These are phyloP conservation scores for Tachyglossus aculeatus DNA, from an alignment of 2,797 vertebrate genomes.

Conservation along the genomic window DNA sequence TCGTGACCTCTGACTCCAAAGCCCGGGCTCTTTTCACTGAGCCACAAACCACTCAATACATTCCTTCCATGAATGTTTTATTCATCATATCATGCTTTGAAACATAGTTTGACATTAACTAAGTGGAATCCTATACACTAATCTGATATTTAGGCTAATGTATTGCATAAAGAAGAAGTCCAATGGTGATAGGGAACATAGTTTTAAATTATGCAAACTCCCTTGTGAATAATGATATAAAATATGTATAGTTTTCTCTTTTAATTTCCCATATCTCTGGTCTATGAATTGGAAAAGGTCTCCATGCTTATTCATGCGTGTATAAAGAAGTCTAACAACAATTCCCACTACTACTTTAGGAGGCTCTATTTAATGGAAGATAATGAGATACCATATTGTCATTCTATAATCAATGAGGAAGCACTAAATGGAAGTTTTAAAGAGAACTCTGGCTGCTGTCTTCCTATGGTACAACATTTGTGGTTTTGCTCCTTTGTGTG, in stretches of 20 bases:
- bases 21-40: too few relatives aligned
- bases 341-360: neutral
- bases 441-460: neutral
- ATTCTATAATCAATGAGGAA: neutral
- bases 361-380: neutral
- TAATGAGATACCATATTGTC: neutral
- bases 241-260: neutral
- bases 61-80: neutral
- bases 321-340: neutral
- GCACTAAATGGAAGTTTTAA: neutral
- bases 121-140: neutral
- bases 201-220: slow-evolving; percentile 13
- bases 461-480: neutral
- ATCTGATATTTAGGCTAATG: neutral
- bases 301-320: neutral
- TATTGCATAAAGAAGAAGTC: slow-evolving; percentile 33
- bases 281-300: neutral
- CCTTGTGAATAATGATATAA: neutral
- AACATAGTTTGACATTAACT: neutral
- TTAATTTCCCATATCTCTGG: neutral
- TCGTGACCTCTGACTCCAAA: too few relatives aligned
- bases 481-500: neutral
- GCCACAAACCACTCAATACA: too few relatives aligned
- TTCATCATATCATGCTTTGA: slow-evolving; percentile 1
- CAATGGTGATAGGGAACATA: neutral